Percentiles rank a stretch among this genome's conserved stretches.
Conservation (phyloP, 2,888 invertebrate species). For the Rutpela maculata region DNA sequence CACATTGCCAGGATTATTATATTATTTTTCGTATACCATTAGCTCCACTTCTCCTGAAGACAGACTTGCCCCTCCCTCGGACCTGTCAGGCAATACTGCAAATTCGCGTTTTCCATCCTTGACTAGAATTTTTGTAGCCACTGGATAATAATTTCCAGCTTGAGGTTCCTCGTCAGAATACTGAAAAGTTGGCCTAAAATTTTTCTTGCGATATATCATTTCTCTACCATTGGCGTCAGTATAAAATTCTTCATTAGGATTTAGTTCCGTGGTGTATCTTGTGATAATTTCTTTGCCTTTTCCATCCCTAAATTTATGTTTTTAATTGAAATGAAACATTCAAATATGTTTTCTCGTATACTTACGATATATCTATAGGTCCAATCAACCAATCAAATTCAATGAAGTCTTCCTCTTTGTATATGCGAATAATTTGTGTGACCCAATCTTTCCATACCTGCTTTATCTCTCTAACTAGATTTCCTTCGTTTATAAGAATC, state of each 20-base stretch:
- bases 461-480: conserved; percentile 78
- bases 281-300: conserved; percentile 71
- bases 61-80: conserved; percentile 79
- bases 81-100: conserved; percentile 78
- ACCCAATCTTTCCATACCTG: conserved; percentile 81
- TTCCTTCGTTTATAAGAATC: conserved; percentile 78
- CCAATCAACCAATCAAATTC: conserved; percentile 75
- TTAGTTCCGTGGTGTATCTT: conserved; percentile 80
- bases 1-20: too few species aligned
- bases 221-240: conserved; percentile 86
- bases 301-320: background rate
- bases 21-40: conserved; percentile 75
- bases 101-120: conserved; percentile 72
- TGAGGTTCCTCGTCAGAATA: conserved; percentile 75
- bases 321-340: too few species aligned
- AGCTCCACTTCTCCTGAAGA: conserved; percentile 79
- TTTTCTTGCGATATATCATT: conserved; percentile 78
- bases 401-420: conserved; percentile 74
- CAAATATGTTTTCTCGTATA: background rate
- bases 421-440: conserved; percentile 81
- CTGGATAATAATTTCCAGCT: conserved; percentile 85
- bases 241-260: conserved; percentile 69
- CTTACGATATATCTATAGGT: conserved; percentile 71
- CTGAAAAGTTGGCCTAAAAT: conserved; percentile 78
- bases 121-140: conserved; percentile 80